Conservation (phyloP, 37 sponge, comb jelly and placozoan species). For the Axinella damicornis region DNA sequence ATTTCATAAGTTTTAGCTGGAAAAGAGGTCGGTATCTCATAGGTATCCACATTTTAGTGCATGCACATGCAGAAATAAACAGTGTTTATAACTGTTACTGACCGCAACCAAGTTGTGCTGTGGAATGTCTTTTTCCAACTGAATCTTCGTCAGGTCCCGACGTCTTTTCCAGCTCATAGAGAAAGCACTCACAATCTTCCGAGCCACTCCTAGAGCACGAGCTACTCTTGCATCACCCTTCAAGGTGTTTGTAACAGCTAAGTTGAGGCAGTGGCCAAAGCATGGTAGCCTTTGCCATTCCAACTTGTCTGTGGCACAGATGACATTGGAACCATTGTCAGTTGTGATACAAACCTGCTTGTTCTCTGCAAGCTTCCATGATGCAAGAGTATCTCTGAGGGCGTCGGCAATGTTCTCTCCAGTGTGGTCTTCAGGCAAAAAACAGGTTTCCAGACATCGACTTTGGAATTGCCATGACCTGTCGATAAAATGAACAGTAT, state of each 20-base stretch:
- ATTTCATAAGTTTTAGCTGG: too few relatives aligned
- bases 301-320: slow-evolving; percentile 4
- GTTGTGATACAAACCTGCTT: slow-evolving; percentile 50
- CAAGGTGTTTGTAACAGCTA: slow-evolving; percentile 36
- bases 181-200: slow-evolving; percentile 47
- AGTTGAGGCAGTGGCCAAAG: slow-evolving; percentile 53
- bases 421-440: slow-evolving; percentile 47
- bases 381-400: slow-evolving; percentile 7
- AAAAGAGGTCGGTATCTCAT: too few relatives aligned
- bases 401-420: slow-evolving; percentile 49
- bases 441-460: slow-evolving; percentile 33
- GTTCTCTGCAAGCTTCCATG: slow-evolving; percentile 19
- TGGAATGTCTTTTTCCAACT: slow-evolving; percentile 17
- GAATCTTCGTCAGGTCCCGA: slow-evolving; percentile 20
- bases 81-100: too few relatives aligned
- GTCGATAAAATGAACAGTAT: slow-evolving; percentile 45
- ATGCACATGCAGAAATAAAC: too few relatives aligned
- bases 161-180: slow-evolving; percentile 29
- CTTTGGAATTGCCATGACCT: neutral
- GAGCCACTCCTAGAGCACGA: slow-evolving; percentile 16
- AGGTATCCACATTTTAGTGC: too few relatives aligned
- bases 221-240: slow-evolving; percentile 16
- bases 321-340: slow-evolving; percentile 45
- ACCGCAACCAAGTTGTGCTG: slow-evolving; percentile 21
- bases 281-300: slow-evolving; percentile 34